A percentile compares a stretch with the other conserved stretches of the same genome.
Conservation (phyloP, 2,113 vertebrate genomes). For the Peromyscus maniculatus region DNA sequence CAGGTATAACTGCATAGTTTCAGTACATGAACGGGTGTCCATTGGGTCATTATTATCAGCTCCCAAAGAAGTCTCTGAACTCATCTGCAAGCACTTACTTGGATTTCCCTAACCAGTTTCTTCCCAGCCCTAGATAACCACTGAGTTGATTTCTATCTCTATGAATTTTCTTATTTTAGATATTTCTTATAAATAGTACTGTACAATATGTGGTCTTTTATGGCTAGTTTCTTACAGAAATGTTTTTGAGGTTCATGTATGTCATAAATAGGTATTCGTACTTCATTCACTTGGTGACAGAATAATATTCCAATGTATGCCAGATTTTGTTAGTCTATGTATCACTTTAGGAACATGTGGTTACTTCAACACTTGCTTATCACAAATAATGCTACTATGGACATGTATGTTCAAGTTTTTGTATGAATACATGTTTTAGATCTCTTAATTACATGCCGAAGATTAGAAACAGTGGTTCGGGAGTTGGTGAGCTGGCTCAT, state of each 20-base stretch:
- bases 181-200: neutral
- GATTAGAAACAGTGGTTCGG: neutral
- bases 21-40: neutral
- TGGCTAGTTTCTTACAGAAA: neutral
- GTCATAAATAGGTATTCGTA: neutral
- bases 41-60: neutral
- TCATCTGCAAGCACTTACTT: neutral
- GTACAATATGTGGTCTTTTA: neutral
- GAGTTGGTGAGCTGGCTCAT: neutral
- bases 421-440: neutral
- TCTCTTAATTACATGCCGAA: neutral
- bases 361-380: neutral
- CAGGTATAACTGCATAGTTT: neutral
- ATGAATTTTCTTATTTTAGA: neutral
- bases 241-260: neutral
- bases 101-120: neutral
- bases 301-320: neutral
- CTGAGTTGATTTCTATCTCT: neutral
- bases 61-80: neutral
- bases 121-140: neutral
- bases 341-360: neutral
- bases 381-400: neutral
- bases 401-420: neutral
- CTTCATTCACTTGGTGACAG: conserved; percentile 9
- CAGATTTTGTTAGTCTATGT: neutral